Percentiles rank a stretch among this genome's conserved stretches.
These are phyloP conservation scores for Encarsia formosa DNA, from an alignment of 2,888 invertebrate genomes.

Conservation along the genomic window DNA sequence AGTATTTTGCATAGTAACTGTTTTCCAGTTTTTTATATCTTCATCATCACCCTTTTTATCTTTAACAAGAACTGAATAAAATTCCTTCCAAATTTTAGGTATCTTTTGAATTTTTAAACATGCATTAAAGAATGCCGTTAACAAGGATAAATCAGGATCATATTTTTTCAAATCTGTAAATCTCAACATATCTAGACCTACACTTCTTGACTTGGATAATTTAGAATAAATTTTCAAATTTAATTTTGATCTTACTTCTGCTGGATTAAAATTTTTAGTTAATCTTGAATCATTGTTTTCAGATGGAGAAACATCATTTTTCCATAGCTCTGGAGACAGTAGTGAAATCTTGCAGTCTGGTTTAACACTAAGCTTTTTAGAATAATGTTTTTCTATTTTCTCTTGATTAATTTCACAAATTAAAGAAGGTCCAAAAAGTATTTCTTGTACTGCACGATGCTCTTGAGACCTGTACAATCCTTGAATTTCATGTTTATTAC, in stretches of 20 bases:
- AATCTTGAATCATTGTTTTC: not conserved
- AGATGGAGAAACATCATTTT: not conserved
- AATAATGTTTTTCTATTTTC: constrained; percentile 14
- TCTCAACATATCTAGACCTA: constrained; percentile 30
- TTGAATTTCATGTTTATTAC: constrained; percentile 1
- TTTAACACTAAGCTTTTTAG: not conserved
- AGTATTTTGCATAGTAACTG: constrained; percentile 34
- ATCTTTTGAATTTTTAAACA: constrained; percentile 22
- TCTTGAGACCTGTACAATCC: not conserved
- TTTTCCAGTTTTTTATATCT: constrained; percentile 37
- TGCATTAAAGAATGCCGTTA: constrained; percentile 27
- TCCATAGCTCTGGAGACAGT: constrained; percentile 7
- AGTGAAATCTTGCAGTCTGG: constrained; percentile 5
- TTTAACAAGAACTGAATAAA: constrained; percentile 27
- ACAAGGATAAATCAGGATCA: constrained; percentile 26
- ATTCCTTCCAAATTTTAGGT: constrained; percentile 23
- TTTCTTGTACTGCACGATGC: constrained; percentile 22
- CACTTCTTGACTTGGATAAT: constrained; percentile 8
- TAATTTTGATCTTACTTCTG: constrained; percentile 1
- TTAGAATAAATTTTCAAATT: not conserved
- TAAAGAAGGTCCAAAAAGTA: constrained; percentile 15
- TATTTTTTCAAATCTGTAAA: constrained; percentile 24
- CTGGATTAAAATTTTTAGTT: not conserved
- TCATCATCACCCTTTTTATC: constrained; percentile 22
- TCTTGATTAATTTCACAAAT: constrained; percentile 16